Conservation (phyloP, 1,140 invertebrate genomes). For the Ips nitidus region DNA sequence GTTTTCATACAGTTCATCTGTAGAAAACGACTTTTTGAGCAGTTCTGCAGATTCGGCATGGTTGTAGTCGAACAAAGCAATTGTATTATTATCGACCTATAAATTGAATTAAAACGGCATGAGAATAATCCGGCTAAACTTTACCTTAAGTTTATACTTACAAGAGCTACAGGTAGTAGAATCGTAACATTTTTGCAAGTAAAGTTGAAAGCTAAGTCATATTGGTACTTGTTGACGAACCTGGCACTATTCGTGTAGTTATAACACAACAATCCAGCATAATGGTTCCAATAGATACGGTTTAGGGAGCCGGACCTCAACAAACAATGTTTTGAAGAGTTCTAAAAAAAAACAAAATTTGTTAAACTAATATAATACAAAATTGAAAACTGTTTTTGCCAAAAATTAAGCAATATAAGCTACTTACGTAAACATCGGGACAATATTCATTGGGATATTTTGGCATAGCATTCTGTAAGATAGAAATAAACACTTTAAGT, state of each 20-base stretch:
- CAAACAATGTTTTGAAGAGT: slow-evolving; percentile 16
- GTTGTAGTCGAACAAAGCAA: slow-evolving; percentile 38
- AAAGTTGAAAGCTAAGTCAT: neutral
- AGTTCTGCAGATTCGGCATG: slow-evolving; percentile 25
- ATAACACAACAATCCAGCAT: slow-evolving; percentile 38
- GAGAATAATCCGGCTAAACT: no score
- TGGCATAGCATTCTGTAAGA: no score
- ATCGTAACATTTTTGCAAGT: neutral
- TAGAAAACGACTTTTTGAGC: slow-evolving; percentile 34
- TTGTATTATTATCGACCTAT: slow-evolving; percentile 30
- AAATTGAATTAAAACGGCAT: neutral
- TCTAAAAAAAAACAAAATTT: slow-evolving; percentile 5
- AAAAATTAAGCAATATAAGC: neutral
- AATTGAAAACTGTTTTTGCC: neutral
- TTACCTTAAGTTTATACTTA: slow-evolving; percentile 9
- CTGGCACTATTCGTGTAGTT: slow-evolving; percentile 35
- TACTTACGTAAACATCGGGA: neutral
- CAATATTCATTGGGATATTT: no score
- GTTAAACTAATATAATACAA: neutral
- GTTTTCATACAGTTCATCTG: slow-evolving; percentile 36
- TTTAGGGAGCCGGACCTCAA: slow-evolving; percentile 3
- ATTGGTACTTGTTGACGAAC: slow-evolving; percentile 31
- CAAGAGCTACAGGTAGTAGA: slow-evolving; percentile 19
- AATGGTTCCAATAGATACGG: slow-evolving; percentile 32
- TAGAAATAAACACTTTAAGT: no score